Evolutionary conservation across 2,797 vertebrate genomes (phyloP).

Genomic region (Sarcophilus harrisii): DNA sequence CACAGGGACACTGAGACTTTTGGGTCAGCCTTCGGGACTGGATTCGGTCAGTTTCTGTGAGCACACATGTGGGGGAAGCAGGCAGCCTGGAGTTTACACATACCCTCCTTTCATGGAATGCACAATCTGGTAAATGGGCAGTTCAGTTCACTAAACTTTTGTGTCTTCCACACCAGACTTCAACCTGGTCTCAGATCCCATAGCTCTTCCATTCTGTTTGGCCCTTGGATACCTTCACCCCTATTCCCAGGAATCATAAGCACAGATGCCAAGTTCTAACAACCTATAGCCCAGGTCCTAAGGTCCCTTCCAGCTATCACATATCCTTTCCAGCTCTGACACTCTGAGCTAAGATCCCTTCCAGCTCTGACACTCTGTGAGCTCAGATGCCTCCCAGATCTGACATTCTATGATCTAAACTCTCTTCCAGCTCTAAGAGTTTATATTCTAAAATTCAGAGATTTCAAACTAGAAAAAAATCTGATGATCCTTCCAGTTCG

Average conservation of each 20-base stretch:
- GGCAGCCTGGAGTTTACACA: neutral
- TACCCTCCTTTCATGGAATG: neutral
- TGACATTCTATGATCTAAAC: neutral
- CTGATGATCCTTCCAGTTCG: neutral
- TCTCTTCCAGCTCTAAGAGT: neutral
- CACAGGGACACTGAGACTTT: neutral
- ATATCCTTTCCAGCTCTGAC: neutral
- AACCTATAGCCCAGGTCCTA: too few relatives aligned
- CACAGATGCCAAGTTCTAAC: neutral
- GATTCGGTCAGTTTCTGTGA: neutral
- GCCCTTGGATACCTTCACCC: neutral
- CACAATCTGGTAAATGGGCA: neutral
- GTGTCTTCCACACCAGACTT: neutral
- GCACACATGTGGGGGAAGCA: neutral
- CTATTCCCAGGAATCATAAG: neutral
- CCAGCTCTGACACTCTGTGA: neutral
- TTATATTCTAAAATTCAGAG: neutral
- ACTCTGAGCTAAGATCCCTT: neutral
- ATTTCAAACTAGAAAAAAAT: neutral
- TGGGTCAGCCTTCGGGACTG: neutral
- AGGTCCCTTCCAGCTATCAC: neutral
- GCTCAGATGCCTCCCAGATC: neutral
- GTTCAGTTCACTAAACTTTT: neutral
- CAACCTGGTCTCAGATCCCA: neutral
- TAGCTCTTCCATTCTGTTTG: too few relatives aligned